Base-by-base conservation (phyloP, 2,113 vertebrate genomes). In the Mobula hypostoma region DNA sequence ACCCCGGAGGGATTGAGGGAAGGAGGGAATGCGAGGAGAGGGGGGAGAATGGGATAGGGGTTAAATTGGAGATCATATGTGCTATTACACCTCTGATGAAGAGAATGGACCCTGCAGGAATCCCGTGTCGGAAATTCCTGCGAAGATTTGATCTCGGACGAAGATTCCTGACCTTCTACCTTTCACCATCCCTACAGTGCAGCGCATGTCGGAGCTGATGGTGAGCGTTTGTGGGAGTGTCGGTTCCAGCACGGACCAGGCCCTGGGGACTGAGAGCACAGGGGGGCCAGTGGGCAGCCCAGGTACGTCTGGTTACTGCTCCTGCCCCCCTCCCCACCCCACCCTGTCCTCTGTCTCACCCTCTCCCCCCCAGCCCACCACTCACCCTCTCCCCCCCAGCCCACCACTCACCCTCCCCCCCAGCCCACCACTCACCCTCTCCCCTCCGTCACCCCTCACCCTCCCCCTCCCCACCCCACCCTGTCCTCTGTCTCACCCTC, bases 91-190 rank as follows among this genome's bases (percentile, higher is more conserved):
- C 1, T 48, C 48, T 48, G 48, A 4, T 48, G 36, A 36, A 36
- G 36, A 36, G 93, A 94, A 94, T 94, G 94, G 93, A 90, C 88
- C 94, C 7, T 66, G 63, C 63, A 95, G 61, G n/a, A 4, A 66
- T 48, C 94, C 72, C 58, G 76, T 76, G 61, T 92, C 21, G 21
- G 9, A 32, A 21, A 6, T 8, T 40, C 48, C 48, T 48, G 48
- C 48, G 48, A 48, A 1, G 48, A 48, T 48, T 48, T 48, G 2
- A 48, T 48, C 48, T 14, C 9, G 1, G 79, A 11, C 29, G 1
- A 82, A 24, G 9, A 32, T 11, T 11, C 29, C 79, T 21, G 79
- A 32, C 21, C 0, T n/a, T 40, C 79, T 82, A n/a, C 79, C 40
- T 82, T 82, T n/a, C 7, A 24, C 21, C 7, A 11, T 4, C 21